A percentile compares a stretch with the other conserved stretches of the same genome.
phyloP scores from a whole-genome alignment of 2,113 vertebrate species.

The Puffinus mauretanicus region DNA sequence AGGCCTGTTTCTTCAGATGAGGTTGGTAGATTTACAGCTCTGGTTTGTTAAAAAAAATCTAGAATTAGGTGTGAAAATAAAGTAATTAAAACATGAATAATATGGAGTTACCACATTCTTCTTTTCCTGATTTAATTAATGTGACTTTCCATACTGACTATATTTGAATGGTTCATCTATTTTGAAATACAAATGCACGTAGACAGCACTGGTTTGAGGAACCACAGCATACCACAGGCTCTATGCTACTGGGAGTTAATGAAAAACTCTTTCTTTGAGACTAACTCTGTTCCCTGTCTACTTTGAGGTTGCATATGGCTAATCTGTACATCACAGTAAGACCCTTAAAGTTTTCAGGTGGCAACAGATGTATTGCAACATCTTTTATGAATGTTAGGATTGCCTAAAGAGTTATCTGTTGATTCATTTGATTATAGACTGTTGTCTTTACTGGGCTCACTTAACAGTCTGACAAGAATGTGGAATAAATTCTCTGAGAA shows the following conservation, averaged over 20 bases:
- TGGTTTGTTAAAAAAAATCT: not conserved
- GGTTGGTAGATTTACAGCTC: not conserved
- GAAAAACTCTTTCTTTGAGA: not conserved
- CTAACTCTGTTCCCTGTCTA: not conserved
- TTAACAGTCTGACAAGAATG: not conserved
- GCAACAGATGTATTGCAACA: not conserved
- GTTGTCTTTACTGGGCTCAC: not conserved
- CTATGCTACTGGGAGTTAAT: not conserved
- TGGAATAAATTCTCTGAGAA: not conserved
- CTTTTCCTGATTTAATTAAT: not conserved
- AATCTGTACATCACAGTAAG: not conserved
- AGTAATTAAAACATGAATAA: not conserved
- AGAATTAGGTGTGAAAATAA: not conserved
- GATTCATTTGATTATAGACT: not conserved
- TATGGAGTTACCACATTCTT: not conserved
- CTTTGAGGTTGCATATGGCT: not conserved
- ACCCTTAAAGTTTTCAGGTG: not conserved
- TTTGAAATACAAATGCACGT: accelerated
- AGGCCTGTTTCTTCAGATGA: not conserved
- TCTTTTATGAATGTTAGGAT: not conserved
- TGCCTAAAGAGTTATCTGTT: not conserved
- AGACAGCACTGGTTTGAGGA: not conserved
- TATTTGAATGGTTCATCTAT: not conserved
- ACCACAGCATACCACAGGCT: not conserved
- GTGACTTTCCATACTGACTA: not conserved